Base-by-base conservation (phyloP, 2,797 vertebrate species). In the Rhinoraja longicauda region DNA sequence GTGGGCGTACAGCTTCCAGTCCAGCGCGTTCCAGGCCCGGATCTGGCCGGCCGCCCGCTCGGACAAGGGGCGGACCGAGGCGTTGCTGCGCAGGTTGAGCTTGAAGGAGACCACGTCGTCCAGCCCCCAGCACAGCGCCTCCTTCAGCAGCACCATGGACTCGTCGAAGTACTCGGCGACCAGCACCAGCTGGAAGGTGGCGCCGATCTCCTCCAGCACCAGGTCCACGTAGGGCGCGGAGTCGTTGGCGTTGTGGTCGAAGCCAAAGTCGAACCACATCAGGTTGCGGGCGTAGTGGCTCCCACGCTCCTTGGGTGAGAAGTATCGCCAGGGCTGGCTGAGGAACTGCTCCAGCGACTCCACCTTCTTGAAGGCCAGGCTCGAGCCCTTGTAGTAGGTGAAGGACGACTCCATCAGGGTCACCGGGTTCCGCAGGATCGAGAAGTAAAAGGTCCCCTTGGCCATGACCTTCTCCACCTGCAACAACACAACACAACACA, bases 391-490 rank as follows among this genome's bases (percentile, higher is more conserved):
- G 94, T 97, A 99, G 93, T 99, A 99, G 77, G 97, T 96, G 32
- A 98, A 99, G 36, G 98, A 97, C 0, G 98, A 99, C 93, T 98
- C 98, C 0, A 97, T 97, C 94, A 99, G 94, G 6, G 97, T 96
- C 0, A 96, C 97, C 0, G 98, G 98, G 94, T 98, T 97, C 57
- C 98, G 96, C 93, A 99, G 94, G 92, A 99, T 98, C 70, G 98
- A 98, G 94, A 99, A 99, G 96, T 98, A 99, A 95, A 98, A 98
- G 0, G 97, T 98, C 95, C 99, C 97, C 9, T 95, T 94, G 59
- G 97, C 97, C 98, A 99, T 98, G 93, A 99, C 97, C 93, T 97
- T 98, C 94, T 97, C 97, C 45, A 98, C 97, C 98, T 99, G 93
- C 0, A 72, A 93, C 4, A 24, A 26, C 24, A 24, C 24, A 72